Evolutionary conservation across 2,797 vertebrate genomes (phyloP).

Genomic region (Champsocephalus esox): DNA sequence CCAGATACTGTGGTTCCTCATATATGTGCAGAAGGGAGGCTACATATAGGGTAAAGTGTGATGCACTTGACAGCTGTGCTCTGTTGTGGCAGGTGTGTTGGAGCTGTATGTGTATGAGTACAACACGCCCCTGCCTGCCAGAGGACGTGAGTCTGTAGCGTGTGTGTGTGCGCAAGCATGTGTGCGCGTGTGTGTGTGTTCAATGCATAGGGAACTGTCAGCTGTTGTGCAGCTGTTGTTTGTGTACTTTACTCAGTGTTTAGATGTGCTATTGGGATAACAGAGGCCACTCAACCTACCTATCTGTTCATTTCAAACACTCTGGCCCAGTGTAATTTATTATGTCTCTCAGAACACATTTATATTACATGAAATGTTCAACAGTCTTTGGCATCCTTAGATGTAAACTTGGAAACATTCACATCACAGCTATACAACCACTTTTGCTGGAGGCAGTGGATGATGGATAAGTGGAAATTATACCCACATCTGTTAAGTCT

Average conservation of each 20-base stretch:
- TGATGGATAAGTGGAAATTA: background rate
- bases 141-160: conserved; percentile 32
- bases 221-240: conserved; percentile 76
- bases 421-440: background rate
- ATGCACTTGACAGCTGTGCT: conserved; percentile 80
- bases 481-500: background rate
- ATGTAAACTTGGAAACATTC: conserved; percentile 10
- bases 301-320: conserved; percentile 4
- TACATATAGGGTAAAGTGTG: conserved; percentile 69
- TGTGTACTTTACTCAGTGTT: conserved; percentile 55
- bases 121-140: conserved; percentile 61
- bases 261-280: conserved; percentile 23
- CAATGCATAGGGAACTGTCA: conserved; percentile 52
- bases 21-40: conserved; percentile 55
- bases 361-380: conserved; percentile 12
- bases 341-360: conserved; percentile 13
- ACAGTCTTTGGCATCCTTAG: conserved; percentile 23
- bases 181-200: conserved; percentile 39
- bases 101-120: conserved; percentile 59
- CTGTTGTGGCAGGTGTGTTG: conserved; percentile 79
- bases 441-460: background rate
- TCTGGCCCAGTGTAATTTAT: conserved; percentile 5
- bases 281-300: conserved; percentile 23
- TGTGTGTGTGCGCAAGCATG: conserved; percentile 1
- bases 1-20: conserved; percentile 41